These are phyloP conservation scores for Bacillus rossius DNA, from an alignment of 1,140 invertebrate genomes.

Conservation along the genomic window DNA sequence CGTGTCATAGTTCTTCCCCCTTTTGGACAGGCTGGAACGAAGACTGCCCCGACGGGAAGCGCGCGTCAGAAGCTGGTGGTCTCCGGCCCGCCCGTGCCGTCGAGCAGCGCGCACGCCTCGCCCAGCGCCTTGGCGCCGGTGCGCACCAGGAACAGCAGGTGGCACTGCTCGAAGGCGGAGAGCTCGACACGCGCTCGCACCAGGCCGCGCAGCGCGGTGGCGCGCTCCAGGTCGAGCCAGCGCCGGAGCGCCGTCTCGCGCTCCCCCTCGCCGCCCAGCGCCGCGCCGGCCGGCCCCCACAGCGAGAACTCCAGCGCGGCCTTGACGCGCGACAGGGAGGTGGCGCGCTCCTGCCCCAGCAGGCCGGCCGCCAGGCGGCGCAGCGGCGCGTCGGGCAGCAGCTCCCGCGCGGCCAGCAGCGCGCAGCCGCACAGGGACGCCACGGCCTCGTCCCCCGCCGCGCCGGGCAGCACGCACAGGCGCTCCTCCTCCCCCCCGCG, in stretches of 20 bases:
- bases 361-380: slow-evolving; percentile 60
- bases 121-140: slow-evolving; percentile 74
- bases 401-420: slow-evolving; percentile 57
- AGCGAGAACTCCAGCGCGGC: slow-evolving; percentile 75
- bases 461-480: slow-evolving; percentile 56
- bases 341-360: slow-evolving; percentile 60
- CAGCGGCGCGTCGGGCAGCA: slow-evolving; percentile 57
- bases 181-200: slow-evolving; percentile 66
- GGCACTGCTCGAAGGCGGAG: slow-evolving; percentile 70
- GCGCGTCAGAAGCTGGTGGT: slow-evolving; percentile 1
- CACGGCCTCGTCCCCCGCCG: slow-evolving; percentile 44
- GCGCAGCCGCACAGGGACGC: slow-evolving; percentile 75
- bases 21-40: no score
- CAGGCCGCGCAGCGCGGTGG: slow-evolving; percentile 70
- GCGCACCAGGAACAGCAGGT: slow-evolving; percentile 72
- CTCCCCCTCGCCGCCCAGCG: slow-evolving; percentile 60
- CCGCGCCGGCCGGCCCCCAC: slow-evolving; percentile 76
- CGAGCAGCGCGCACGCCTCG: slow-evolving; percentile 63
- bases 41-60: no score
- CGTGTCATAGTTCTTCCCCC: no score
- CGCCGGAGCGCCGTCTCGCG: slow-evolving; percentile 53
- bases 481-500: slow-evolving; percentile 57
- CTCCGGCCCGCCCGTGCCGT: slow-evolving; percentile 28
- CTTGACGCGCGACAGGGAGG: slow-evolving; percentile 63
- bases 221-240: slow-evolving; percentile 78